Percentiles rank a stretch among this genome's conserved stretches.
Evolutionary conservation across 2,888 invertebrate genomes (phyloP).

Genomic region (Hyposoter didymator): DNA sequence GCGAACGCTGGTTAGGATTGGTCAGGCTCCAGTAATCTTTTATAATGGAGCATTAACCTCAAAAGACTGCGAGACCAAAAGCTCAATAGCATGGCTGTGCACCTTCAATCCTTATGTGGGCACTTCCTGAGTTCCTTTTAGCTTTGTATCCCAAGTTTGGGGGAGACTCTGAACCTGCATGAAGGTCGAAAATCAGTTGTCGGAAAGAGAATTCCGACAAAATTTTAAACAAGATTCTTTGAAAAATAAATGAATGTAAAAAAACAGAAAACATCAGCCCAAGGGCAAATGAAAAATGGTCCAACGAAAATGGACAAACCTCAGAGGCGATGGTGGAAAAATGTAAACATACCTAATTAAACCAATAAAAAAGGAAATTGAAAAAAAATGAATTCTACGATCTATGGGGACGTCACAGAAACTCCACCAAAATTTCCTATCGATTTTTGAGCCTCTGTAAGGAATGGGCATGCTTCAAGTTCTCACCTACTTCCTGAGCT

Average conservation of each 20-base stretch:
- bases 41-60: slow-evolving; percentile 70
- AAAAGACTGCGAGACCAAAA: slow-evolving; percentile 30
- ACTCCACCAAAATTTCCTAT: background rate
- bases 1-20: slow-evolving; percentile 58
- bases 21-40: slow-evolving; percentile 71
- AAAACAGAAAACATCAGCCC: too few relatives aligned
- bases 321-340: too few relatives aligned
- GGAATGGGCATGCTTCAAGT: background rate
- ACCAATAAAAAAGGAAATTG: too few relatives aligned
- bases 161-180: background rate
- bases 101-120: slow-evolving; percentile 33
- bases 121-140: slow-evolving; percentile 15
- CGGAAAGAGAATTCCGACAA: background rate
- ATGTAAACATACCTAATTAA: too few relatives aligned
- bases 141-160: background rate
- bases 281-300: too few relatives aligned
- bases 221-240: background rate
- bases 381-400: background rate
- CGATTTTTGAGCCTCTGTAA: background rate
- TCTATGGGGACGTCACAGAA: background rate
- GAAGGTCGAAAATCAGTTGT: background rate
- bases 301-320: too few relatives aligned
- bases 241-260: too few relatives aligned
- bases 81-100: slow-evolving; percentile 29
- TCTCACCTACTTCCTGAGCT: background rate